Evolutionary conservation across 2,888 invertebrate species (phyloP).

Genomic region (Capitulum mitella): DNA sequence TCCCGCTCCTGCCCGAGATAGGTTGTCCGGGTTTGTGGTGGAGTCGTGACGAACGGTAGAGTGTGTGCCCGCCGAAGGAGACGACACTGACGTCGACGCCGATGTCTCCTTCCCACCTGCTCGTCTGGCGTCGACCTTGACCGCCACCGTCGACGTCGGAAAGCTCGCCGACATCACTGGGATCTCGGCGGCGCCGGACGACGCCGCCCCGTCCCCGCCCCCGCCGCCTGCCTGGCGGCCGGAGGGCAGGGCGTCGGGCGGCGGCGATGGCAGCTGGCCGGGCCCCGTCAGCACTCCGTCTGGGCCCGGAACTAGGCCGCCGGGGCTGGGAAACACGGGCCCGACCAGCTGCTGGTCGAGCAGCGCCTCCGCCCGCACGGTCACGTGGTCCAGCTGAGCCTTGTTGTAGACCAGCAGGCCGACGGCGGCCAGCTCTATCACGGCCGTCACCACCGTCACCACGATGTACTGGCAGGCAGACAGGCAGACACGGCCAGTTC

Average conservation of each 20-base stretch:
- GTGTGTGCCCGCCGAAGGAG: too few relatives aligned
- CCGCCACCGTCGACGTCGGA: not conserved
- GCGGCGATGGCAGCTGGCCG: not conserved
- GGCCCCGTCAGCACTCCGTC: not conserved
- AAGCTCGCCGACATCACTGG: not conserved
- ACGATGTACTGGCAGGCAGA: conserved; percentile 20
- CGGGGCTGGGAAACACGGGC: not conserved
- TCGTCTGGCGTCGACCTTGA: not conserved
- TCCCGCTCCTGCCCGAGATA: too few relatives aligned
- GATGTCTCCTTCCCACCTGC: not conserved
- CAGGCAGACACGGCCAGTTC: too few relatives aligned
- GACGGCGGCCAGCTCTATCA: conserved; percentile 2
- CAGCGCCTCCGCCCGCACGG: not conserved
- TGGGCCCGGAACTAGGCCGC: not conserved
- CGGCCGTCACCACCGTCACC: not conserved
- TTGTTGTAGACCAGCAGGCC: conserved; percentile 20
- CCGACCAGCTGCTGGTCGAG: not conserved
- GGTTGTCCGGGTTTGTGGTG: too few relatives aligned
- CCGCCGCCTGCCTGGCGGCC: not conserved
- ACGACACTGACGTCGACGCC: too few relatives aligned
- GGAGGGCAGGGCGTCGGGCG: not conserved
- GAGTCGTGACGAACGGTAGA: too few relatives aligned
- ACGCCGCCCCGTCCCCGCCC: not conserved
- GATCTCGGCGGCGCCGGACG: not conserved
- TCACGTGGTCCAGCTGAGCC: not conserved